Conservation (phyloP, 2,888 invertebrate genomes). For the Iselma pallidipennis region DNA sequence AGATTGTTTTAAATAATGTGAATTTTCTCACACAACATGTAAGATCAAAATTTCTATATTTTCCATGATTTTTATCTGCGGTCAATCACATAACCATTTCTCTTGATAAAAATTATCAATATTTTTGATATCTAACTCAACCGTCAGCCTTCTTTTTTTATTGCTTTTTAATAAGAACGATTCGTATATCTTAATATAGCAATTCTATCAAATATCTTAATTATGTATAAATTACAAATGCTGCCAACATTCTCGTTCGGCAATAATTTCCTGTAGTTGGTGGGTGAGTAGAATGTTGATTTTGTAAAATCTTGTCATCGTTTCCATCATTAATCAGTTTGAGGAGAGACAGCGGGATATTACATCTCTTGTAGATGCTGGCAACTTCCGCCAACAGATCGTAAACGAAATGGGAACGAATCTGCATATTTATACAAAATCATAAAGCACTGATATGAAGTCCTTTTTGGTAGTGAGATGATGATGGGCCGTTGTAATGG, state of each 20-base stretch:
- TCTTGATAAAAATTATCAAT: no score
- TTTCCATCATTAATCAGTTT: conserved; percentile 53
- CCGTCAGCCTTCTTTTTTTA: no score
- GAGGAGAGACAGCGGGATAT: conserved; percentile 54
- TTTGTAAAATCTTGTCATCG: conserved; percentile 46
- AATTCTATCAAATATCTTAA: conserved; percentile 15
- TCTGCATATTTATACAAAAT: conserved; percentile 54
- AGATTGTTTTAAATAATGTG: no score
- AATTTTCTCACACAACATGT: no score
- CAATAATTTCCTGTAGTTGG: conserved; percentile 46
- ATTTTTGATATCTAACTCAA: no score
- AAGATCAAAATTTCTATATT: no score
- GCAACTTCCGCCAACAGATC: conserved; percentile 50
- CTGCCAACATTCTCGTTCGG: conserved; percentile 42
- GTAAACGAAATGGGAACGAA: conserved; percentile 53
- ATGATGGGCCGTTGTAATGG: conserved; percentile 8
- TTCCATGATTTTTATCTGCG: no score
- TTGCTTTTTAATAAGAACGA: no score
- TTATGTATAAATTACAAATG: conserved; percentile 38
- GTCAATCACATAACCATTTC: no score
- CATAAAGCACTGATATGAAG: conserved; percentile 40
- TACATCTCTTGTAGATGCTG: conserved; percentile 53
- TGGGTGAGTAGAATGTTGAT: conserved; percentile 41
- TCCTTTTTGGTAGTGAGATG: conserved; percentile 1
- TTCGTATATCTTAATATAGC: no score